Percentiles rank a stretch among this genome's conserved stretches.
Conservation (phyloP, 2,888 invertebrate species). For the Bursaphelenchus okinawaensis region DNA sequence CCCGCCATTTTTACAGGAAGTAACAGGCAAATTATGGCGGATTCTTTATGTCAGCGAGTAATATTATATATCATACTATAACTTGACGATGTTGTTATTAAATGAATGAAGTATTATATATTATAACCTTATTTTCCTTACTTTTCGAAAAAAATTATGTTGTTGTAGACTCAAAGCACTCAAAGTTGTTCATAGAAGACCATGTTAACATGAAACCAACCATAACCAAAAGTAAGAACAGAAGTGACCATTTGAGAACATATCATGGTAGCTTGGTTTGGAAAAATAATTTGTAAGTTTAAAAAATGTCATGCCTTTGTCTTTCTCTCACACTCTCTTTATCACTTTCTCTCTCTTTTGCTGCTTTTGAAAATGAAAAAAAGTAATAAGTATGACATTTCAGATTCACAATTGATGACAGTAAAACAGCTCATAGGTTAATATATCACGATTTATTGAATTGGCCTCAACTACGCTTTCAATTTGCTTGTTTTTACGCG, state of each 20-base stretch:
- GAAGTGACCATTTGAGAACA: background rate
- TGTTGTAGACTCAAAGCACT: background rate
- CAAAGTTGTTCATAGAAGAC: background rate
- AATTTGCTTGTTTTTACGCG: conserved; percentile 45
- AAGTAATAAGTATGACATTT: too few species aligned
- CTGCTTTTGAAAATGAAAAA: too few species aligned
- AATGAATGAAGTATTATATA: too few species aligned
- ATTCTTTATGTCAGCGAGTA: too few species aligned
- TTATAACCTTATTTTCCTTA: too few species aligned
- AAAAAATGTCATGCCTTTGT: background rate
- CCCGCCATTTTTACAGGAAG: too few species aligned
- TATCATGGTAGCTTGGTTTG: background rate
- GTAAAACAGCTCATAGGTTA: conserved; percentile 31
- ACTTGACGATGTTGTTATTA: too few species aligned
- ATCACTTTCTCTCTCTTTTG: too few species aligned
- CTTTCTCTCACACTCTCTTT: too few species aligned
- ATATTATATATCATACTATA: too few species aligned
- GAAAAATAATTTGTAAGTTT: background rate
- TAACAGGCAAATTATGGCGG: too few species aligned
- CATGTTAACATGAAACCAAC: background rate
- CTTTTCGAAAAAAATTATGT: too few species aligned
- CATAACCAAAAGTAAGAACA: background rate
- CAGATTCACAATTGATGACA: conserved; percentile 31
- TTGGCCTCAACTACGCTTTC: conserved; percentile 41
- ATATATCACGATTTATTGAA: conserved; percentile 27